Base-by-base conservation (phyloP, 2,113 vertebrate genomes). In the Tinamus guttatus region DNA sequence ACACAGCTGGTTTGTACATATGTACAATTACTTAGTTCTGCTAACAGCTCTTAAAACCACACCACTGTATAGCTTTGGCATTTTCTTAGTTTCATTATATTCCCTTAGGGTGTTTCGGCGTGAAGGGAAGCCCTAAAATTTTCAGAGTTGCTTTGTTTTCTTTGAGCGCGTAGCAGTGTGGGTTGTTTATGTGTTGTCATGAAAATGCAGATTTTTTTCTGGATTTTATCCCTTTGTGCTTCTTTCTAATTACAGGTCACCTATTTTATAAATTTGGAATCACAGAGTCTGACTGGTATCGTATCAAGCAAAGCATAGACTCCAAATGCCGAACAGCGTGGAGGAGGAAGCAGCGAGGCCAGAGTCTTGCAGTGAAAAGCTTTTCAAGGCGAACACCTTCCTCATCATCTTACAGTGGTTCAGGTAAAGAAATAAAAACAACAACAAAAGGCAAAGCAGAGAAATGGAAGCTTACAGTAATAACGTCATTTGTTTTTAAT, bases 231-330 rank as follows among this genome's bases (percentile, higher is more conserved):
- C 16, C 2, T 41, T 25, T 62, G 8, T 60, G 40, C 74, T 78
- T 63, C 19, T 6, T 54, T 94, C 13, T 78, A 11, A 45, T 81
- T 68, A 6, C 88, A 99, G 99, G 99, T 97, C 99, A 99, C 94
- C 98, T 99, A 18, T 99, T 99, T 90, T 98, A 99, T 94, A 99
- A 99, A 77, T 99, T 99, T 77, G 98, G 98, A 38, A 99, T 99
- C 97, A 98, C 98, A 0, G 99, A 99, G 74, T 99, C 99, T 0
- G 99, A 99, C 96, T 99, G 99, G 99, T 99, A 99, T 64, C 98
- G 99, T 14, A 99, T 99, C 97, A 99, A 99, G 88, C 99, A 99
- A 93, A 99, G 99, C 97, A 99, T 99, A 2, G 99, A 99, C 94
- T 99, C 99, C 80, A 99, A 99, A 91, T 99, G 99, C 95, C 98